A percentile compares a stretch with the other conserved stretches of the same genome.
Evolutionary conservation across 2,888 invertebrate genomes (phyloP).

Genomic region (Reticulitermes lucifugus): DNA sequence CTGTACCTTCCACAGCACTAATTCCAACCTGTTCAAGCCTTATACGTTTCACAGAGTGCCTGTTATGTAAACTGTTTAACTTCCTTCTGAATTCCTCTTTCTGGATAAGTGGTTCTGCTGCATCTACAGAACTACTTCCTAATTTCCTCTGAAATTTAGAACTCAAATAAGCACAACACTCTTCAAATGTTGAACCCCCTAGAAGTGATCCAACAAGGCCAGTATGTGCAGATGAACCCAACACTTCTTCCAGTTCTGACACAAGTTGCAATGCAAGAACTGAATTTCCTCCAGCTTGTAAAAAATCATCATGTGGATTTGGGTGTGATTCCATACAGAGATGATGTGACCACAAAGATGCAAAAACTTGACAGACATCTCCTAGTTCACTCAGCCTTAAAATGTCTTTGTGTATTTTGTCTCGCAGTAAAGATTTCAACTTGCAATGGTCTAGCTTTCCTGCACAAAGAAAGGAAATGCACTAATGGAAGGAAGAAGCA

Average conservation of each 20-base stretch:
- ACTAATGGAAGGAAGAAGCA: not conserved
- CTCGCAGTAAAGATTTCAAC: not conserved
- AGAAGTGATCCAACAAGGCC: constrained; percentile 44
- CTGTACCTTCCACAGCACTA: not conserved
- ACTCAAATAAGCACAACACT: constrained; percentile 33
- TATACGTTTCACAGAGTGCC: not conserved
- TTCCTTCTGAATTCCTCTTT: not conserved
- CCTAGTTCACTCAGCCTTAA: not conserved
- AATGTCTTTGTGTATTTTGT: not conserved
- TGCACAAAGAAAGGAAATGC: constrained; percentile 2
- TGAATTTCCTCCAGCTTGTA: constrained; percentile 75
- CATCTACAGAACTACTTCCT: not conserved
- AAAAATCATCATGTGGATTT: constrained; percentile 56
- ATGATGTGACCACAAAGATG: constrained; percentile 51
- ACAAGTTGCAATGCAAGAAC: constrained; percentile 74
- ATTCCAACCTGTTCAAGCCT: not conserved
- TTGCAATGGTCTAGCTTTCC: constrained; percentile 36
- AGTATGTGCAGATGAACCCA: constrained; percentile 35
- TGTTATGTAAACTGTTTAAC: not conserved
- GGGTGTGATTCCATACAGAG: constrained; percentile 39
- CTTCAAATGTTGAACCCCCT: constrained; percentile 38
- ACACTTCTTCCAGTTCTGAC: constrained; percentile 66
- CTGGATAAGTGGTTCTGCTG: not conserved
- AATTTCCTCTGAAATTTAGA: not conserved
- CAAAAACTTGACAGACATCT: constrained; percentile 22